phyloP scores from a whole-genome alignment of 2,797 vertebrate genomes.

The Meda fulgida region DNA sequence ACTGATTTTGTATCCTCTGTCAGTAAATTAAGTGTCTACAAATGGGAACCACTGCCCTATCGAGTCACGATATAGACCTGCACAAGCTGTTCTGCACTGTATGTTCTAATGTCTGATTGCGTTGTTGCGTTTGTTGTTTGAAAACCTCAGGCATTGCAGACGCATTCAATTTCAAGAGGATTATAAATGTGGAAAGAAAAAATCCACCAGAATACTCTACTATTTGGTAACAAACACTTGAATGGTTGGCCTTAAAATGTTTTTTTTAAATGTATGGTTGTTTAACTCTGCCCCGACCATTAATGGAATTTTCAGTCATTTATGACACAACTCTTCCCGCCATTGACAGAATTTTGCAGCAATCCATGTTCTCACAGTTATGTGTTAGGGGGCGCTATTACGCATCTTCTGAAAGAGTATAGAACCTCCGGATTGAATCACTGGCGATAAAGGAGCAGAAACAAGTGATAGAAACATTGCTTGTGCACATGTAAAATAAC shows the following conservation, averaged over 20 bases:
- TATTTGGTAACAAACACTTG: not conserved
- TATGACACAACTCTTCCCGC: not conserved
- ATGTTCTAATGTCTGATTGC: not conserved
- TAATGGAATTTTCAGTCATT: not conserved
- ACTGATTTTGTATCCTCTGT: no score
- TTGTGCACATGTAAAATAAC: not conserved
- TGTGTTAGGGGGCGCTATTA: not conserved
- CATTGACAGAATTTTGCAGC: not conserved
- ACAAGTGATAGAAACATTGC: not conserved
- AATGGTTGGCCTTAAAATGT: not conserved
- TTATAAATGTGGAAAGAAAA: not conserved
- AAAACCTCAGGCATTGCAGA: conserved; percentile 20
- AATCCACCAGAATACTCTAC: not conserved
- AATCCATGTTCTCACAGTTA: not conserved
- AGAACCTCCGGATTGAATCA: no score
- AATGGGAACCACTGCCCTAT: not conserved
- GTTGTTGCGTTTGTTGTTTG: not conserved
- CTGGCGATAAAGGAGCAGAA: not conserved
- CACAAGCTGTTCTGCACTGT: not conserved
- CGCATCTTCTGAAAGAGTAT: not conserved
- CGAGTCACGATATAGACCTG: conserved; percentile 1
- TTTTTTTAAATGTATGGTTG: not conserved
- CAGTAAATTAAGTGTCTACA: no score
- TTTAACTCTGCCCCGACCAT: not conserved
- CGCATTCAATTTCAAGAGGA: not conserved